A percentile compares a stretch with the other conserved stretches of the same genome.
phyloP scores from a whole-genome alignment of 2,113 vertebrate species.

The Calonectris borealis region DNA sequence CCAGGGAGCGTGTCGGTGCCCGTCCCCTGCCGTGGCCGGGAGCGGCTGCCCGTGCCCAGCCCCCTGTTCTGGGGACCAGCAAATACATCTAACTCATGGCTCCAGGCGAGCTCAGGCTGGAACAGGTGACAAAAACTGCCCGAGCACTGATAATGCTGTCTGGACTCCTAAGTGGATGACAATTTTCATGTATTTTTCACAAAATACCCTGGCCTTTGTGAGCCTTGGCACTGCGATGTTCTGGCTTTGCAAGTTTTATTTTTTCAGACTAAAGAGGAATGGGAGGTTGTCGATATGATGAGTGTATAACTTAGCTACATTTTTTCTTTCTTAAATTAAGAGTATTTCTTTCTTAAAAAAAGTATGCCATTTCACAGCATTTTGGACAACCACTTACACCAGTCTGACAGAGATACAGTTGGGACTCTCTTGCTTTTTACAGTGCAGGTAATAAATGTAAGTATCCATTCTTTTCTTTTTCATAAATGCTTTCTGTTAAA shows the following conservation, averaged over 20 bases:
- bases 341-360: not conserved
- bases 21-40: fast-evolving
- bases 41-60: not conserved
- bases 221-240: not conserved
- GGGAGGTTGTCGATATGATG: not conserved
- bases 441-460: not conserved
- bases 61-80: not conserved
- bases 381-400: not conserved
- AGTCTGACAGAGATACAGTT: not conserved
- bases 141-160: not conserved
- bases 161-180: not conserved
- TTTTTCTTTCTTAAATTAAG: not conserved
- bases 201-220: not conserved
- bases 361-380: not conserved
- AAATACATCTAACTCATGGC: not conserved
- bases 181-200: not conserved
- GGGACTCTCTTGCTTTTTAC: not conserved
- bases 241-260: not conserved
- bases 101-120: not conserved
- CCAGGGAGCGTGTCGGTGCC: not conserved
- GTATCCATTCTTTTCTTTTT: not conserved
- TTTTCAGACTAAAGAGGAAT: not conserved
- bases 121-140: not conserved
- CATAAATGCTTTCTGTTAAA: not conserved
- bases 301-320: not conserved